Percentiles rank a stretch among this genome's conserved stretches.
Conservation (phyloP, 2,797 vertebrate species). For the Zalophus californianus region DNA sequence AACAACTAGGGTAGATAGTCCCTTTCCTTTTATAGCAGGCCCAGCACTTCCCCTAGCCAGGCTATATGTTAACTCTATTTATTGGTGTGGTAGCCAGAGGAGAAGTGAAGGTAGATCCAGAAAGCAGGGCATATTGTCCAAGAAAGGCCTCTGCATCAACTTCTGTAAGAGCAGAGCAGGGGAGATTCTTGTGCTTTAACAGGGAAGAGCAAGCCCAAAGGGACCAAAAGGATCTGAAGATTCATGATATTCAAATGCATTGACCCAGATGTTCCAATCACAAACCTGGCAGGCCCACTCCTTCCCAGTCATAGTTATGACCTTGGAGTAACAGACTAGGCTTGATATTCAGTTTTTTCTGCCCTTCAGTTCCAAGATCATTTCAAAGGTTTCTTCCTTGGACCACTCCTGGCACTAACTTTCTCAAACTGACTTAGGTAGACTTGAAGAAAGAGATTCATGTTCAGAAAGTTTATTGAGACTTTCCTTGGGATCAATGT, state of each 20-base stretch:
- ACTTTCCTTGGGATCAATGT: neutral
- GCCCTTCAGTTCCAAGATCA: neutral
- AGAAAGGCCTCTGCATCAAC: neutral
- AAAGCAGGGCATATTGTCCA: neutral
- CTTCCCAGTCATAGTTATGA: neutral
- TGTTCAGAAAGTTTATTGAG: neutral
- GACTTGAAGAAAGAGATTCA: neutral
- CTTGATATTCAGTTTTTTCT: neutral
- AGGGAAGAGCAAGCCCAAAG: neutral
- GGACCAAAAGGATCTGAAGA: neutral
- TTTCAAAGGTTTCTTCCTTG: neutral
- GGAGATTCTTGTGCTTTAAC: neutral
- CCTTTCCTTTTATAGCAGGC: neutral
- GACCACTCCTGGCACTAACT: neutral
- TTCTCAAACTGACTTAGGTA: neutral
- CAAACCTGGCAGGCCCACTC: neutral
- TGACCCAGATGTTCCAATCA: neutral
- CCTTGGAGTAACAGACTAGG: neutral
- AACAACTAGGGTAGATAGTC: neutral
- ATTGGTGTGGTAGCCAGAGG: neutral
- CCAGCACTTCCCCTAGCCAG: neutral
- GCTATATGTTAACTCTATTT: neutral
- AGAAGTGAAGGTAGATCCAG: neutral
- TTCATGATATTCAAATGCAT: neutral
- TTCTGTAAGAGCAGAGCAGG: neutral